Percentiles rank a stretch among this genome's conserved stretches.
phyloP scores from a whole-genome alignment of 2,113 vertebrate species.

The Alces alces region DNA sequence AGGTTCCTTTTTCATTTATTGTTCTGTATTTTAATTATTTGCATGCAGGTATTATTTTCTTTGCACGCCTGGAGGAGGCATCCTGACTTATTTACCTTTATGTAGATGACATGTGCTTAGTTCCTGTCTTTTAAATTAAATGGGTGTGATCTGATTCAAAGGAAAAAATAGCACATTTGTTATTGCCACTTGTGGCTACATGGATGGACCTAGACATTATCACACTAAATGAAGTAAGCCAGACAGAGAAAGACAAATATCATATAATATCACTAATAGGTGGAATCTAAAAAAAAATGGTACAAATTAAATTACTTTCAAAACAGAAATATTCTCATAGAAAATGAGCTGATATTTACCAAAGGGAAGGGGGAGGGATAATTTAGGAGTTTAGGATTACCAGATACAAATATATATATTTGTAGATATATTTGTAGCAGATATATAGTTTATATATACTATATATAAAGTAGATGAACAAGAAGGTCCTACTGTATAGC shows the following conservation, averaged over 20 bases:
- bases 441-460: background rate
- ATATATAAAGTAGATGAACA: background rate
- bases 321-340: background rate
- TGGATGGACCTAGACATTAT: background rate
- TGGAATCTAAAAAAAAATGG: background rate
- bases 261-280: background rate
- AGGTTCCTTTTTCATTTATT: background rate
- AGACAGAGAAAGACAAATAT: background rate
- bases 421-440: background rate
- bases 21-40: conserved; percentile 1
- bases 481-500: background rate
- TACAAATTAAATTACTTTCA: background rate
- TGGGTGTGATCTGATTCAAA: background rate
- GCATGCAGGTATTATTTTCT: background rate
- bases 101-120: background rate
- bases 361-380: background rate
- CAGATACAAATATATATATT: background rate
- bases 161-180: background rate
- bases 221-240: background rate
- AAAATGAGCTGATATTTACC: background rate
- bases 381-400: background rate
- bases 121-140: background rate
- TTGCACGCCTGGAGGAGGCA: background rate
- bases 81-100: background rate
- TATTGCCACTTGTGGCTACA: background rate